Base-by-base conservation (phyloP, 1,140 invertebrate species). In the Drosophila malerkotliana region DNA sequence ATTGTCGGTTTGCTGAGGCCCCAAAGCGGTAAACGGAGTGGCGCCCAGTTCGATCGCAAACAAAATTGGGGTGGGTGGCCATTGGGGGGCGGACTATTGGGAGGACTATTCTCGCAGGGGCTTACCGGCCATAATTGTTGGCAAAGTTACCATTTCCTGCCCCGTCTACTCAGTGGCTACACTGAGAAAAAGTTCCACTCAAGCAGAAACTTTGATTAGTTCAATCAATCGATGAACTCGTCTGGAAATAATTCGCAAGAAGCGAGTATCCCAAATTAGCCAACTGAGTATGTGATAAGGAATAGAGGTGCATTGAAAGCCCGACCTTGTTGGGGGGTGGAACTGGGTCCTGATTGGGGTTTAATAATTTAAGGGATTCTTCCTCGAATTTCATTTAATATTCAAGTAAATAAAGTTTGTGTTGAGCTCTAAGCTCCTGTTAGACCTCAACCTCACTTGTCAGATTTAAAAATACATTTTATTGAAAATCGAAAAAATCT, bases 71-170 rank as follows among this genome's bases (percentile, higher is more conserved):
- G 21, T 14, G 47, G 39, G 5, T 7, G 9, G 39, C 39, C 14
- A n/a, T 14, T 0, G 26, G n/a, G 10, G 34, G 21, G 14, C 2
- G 10, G n/a, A n/a, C n/a, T n/a, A n/a, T n/a, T n/a, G n/a, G n/a
- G 1, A 4, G 18, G 45, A 30, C 24, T 44, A 30, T 21, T 39
- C 48, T 10, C 28, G 56, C 18, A 51, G 41, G 10, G 30, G 60
- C 53, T 57, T 26, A 77, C 52, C 58, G 51, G 41, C 45, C 64
- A 87, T 78, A 85, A 71, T 87, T 77, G 80, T 76, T 71, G 71
- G 66, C 68, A 76, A 83, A 83, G 74, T 84, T 72, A 72, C 78
- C 80, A 79, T 83, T 76, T 83, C 61, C 76, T 72, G 58, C 52
- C 63, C 44, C 21, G 21, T 21, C 21, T 21, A 21, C 21, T 21